Evolutionary conservation across 2,888 invertebrate genomes (phyloP).

Genomic region (Druceiella hillmani): DNA sequence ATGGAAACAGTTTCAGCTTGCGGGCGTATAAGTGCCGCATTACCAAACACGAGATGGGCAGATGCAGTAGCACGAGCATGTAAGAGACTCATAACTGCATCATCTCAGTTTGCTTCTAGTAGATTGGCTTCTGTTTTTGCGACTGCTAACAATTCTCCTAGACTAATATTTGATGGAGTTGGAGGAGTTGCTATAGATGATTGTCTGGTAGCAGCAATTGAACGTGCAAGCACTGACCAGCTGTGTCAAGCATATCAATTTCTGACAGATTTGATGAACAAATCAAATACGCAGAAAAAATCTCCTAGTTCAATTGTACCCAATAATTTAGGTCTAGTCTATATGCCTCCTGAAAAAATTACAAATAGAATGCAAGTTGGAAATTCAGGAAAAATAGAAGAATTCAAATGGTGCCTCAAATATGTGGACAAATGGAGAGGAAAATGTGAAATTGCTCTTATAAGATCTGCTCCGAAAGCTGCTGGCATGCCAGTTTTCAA

Average conservation of each 20-base stretch:
- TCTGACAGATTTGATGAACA: slow-evolving; percentile 30
- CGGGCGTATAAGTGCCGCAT: slow-evolving; percentile 63
- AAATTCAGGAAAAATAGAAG: no score
- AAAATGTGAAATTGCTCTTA: slow-evolving; percentile 36
- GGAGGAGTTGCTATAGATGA: slow-evolving; percentile 58
- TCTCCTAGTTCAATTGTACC: no score
- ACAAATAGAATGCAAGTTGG: no score
- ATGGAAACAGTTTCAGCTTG: slow-evolving; percentile 80
- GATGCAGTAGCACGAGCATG: slow-evolving; percentile 73
- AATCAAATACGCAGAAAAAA: no score
- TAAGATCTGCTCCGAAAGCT: slow-evolving; percentile 35
- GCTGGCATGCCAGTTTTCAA: slow-evolving; percentile 35
- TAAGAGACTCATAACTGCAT: slow-evolving; percentile 72
- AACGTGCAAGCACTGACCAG: slow-evolving; percentile 73
- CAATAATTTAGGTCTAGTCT: no score
- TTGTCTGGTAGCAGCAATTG: slow-evolving; percentile 71
- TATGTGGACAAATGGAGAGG: slow-evolving; percentile 33
- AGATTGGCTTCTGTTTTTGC: slow-evolving; percentile 69
- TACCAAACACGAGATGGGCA: slow-evolving; percentile 80
- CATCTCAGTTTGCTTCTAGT: slow-evolving; percentile 72
- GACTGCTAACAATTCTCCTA: slow-evolving; percentile 27
- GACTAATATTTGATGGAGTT: no score
- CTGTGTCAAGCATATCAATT: slow-evolving; percentile 73
- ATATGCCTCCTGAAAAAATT: no score
- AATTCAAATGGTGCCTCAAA: no score